phyloP scores from a whole-genome alignment of 2,797 vertebrate species.

The Sebastolobus alascanus region DNA sequence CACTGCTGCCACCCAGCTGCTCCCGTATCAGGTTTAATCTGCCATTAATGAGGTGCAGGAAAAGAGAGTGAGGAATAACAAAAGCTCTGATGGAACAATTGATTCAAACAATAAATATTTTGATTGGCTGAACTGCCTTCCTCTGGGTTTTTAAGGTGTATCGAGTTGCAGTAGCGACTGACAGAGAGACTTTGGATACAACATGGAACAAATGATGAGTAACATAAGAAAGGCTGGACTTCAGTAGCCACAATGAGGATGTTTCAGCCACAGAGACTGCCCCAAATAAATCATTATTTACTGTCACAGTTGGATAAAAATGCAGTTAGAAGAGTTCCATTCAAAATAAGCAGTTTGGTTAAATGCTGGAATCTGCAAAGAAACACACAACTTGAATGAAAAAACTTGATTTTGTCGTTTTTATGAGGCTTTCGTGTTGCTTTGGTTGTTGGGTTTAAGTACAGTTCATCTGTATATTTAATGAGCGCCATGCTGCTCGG shows the following conservation, averaged over 20 bases:
- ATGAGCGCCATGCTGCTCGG: not conserved
- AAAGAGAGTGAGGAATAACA: not conserved
- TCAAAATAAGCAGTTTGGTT: not conserved
- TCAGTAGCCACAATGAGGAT: not conserved
- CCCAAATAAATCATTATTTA: not conserved
- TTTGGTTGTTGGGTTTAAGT: not conserved
- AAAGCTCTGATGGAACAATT: not conserved
- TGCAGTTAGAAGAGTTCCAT: not conserved
- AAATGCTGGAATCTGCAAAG: not conserved
- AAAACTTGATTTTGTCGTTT: too few relatives aligned
- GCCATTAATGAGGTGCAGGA: constrained; percentile 8
- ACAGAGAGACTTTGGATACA: not conserved
- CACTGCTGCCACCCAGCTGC: constrained; percentile 50
- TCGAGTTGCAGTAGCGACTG: too few relatives aligned
- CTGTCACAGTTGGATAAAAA: not conserved
- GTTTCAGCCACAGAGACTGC: not conserved
- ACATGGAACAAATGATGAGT: constrained; percentile 1
- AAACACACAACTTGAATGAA: not conserved
- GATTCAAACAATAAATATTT: not conserved
- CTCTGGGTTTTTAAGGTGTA: not conserved
- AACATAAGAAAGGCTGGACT: not conserved
- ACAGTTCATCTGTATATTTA: not conserved
- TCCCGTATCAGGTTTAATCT: constrained; percentile 50
- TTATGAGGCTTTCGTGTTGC: too few relatives aligned
- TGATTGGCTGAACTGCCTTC: not conserved